Percentiles rank a stretch among this genome's conserved stretches.
Evolutionary conservation across 1,140 invertebrate species (phyloP).

Genomic region (Drosophila nikananu): DNA sequence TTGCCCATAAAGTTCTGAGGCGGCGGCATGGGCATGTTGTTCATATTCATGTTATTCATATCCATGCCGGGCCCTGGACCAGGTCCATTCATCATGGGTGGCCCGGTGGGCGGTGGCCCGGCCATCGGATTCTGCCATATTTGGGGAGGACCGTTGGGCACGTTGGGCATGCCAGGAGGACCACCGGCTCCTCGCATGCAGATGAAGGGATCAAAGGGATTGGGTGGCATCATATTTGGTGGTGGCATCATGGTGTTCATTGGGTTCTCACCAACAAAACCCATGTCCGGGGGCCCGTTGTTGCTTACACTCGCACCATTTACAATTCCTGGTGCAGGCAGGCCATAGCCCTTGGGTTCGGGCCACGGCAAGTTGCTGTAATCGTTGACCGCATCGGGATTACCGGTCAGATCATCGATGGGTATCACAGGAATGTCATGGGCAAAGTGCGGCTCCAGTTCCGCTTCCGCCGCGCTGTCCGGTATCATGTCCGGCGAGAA

Average conservation of each 20-base stretch:
- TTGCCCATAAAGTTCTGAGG: constrained; percentile 66
- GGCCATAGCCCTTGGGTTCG: constrained; percentile 89
- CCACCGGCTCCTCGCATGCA: constrained; percentile 19
- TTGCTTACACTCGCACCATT: neutral
- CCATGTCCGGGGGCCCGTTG: constrained; percentile 27
- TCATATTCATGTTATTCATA: constrained; percentile 43
- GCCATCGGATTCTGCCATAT: constrained; percentile 69
- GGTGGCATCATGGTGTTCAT: constrained; percentile 14
- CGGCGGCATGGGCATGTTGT: constrained; percentile 56
- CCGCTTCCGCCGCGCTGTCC: constrained; percentile 94
- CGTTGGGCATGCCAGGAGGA: constrained; percentile 20
- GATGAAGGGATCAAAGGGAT: constrained; percentile 69
- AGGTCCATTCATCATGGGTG: constrained; percentile 53
- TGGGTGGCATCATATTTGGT: constrained; percentile 85
- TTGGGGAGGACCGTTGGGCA: constrained; percentile 51
- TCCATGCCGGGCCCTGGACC: constrained; percentile 60
- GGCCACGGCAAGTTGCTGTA: constrained; percentile 92
- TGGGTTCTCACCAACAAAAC: constrained; percentile 34
- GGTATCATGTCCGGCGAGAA: constrained; percentile 94
- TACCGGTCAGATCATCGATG: constrained; percentile 93
- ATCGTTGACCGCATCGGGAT: constrained; percentile 92
- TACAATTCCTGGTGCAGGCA: constrained; percentile 45
- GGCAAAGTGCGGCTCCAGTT: constrained; percentile 91
- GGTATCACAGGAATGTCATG: constrained; percentile 94
- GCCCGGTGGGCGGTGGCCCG: constrained; percentile 32